Base-by-base conservation (phyloP, 2,113 vertebrate genomes). In the Arenaria interpres region DNA sequence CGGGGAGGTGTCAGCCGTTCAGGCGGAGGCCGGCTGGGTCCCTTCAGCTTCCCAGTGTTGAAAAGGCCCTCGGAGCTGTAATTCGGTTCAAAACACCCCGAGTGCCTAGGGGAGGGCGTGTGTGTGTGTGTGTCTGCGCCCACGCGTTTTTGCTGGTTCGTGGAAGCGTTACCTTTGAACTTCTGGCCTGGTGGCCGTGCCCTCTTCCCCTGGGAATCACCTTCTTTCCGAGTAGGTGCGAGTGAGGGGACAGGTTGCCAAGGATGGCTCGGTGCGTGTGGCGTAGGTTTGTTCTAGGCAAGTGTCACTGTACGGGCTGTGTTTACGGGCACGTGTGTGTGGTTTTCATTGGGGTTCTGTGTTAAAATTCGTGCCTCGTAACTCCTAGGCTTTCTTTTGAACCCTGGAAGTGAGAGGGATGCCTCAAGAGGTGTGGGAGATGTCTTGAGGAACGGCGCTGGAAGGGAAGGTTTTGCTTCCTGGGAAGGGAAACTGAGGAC, bases 281-380 rank as follows among this genome's bases (percentile, higher is more conserved):
- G 20, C 3, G 1, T 72, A 7, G 30, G 37, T 35, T 80, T 60
- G 64, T 51, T 78, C 62, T 43, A 15, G 20, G 3, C 43, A 60
- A 37, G 7, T 8, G 48, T 54, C 20, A 6, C 22, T 8, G 22
- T 14, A 5, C 5, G 1, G 3, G 0, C 45, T 37, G 14, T 46
- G 0, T 86, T 83, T 54, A 35, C 17, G 2, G 12, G 13, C 8
- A 1, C 4, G 4, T 30, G 30, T 35, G 45, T 12, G 27, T 32
- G 30, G n/a, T 18, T 62, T 51, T 81, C 17, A 1, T 41, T 51
- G 64, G 13, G 35, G 51, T 57, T 78, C 39, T 4, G 1, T 22
- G 69, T 67, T 71, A 32, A 41, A 74, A 53, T 57, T 53, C 3
- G 7, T 14, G 50, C 25, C 16, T 71, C 30, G 0, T 11, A 33